Conservation (phyloP, 2,797 vertebrate genomes). For the Artibeus jamaicensis region DNA sequence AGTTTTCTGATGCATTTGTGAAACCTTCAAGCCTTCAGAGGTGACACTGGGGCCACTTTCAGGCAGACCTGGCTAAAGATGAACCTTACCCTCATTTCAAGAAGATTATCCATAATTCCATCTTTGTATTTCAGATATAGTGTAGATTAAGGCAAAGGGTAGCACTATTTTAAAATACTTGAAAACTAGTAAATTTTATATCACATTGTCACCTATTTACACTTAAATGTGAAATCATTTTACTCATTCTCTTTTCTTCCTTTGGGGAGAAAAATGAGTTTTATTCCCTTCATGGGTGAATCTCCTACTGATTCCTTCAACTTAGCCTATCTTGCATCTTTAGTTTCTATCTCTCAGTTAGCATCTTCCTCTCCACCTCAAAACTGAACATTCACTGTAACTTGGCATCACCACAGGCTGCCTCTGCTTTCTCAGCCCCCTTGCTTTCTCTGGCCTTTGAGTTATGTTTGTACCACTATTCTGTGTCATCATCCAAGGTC, state of each 20-base stretch:
- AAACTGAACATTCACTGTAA: not conserved
- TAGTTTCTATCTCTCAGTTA: not conserved
- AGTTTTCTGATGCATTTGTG: not conserved
- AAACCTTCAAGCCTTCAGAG: not conserved
- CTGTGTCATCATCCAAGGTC: not conserved
- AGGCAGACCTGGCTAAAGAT: not conserved
- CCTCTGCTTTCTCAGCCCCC: fast-evolving
- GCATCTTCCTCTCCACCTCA: not conserved
- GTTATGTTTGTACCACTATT: not conserved
- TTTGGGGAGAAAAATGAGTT: not conserved
- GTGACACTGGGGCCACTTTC: not conserved
- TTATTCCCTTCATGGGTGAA: not conserved
- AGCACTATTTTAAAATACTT: not conserved
- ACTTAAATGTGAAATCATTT: not conserved
- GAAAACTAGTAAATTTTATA: not conserved
- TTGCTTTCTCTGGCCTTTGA: not conserved
- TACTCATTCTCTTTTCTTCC: not conserved
- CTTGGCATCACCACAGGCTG: not conserved
- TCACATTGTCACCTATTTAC: not conserved
- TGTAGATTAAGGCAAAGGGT: not conserved
- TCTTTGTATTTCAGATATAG: not conserved
- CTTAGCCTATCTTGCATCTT: not conserved
- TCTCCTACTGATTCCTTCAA: not conserved
- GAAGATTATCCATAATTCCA: not conserved
- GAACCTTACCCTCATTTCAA: not conserved